Percentiles rank a stretch among this genome's conserved stretches.
phyloP scores from a whole-genome alignment of 2,113 vertebrate species.

The Emydura subglobosa region DNA sequence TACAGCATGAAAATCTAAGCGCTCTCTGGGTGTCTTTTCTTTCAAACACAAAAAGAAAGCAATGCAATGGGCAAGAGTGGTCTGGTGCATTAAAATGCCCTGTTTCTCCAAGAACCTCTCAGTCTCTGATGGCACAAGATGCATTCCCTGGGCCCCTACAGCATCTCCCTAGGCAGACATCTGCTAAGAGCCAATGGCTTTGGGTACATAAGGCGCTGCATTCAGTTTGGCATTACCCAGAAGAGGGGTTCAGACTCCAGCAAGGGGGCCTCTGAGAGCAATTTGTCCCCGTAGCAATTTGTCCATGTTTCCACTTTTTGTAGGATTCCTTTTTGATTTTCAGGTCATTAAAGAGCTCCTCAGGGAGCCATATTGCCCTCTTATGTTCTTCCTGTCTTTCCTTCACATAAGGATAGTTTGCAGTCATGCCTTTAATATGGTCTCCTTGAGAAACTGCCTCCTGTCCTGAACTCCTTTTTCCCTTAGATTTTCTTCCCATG shows the following conservation, averaged over 20 bases:
- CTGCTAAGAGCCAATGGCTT: neutral
- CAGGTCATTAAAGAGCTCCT: neutral
- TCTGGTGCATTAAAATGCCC: neutral
- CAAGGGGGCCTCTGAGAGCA: neutral
- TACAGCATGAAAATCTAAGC: neutral
- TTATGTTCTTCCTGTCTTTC: neutral
- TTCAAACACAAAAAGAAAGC: conserved; percentile 34
- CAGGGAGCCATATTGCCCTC: neutral
- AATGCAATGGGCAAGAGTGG: conserved; percentile 12
- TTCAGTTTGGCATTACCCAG: neutral
- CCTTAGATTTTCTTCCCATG: neutral
- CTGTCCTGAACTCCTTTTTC: neutral
- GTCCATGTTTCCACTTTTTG: neutral
- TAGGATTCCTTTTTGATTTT: neutral
- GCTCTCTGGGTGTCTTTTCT: neutral
- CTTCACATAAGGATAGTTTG: neutral
- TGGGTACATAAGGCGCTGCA: neutral
- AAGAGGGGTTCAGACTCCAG: neutral
- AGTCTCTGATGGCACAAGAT: neutral
- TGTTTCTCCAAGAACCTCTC: conserved; percentile 36
- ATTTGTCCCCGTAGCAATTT: neutral
- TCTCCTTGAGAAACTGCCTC: neutral
- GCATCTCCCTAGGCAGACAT: neutral
- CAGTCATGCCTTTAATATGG: neutral
- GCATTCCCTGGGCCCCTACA: neutral